Evolutionary conservation across 2,113 vertebrate genomes (phyloP).

Genomic region (Alectura lathami): DNA sequence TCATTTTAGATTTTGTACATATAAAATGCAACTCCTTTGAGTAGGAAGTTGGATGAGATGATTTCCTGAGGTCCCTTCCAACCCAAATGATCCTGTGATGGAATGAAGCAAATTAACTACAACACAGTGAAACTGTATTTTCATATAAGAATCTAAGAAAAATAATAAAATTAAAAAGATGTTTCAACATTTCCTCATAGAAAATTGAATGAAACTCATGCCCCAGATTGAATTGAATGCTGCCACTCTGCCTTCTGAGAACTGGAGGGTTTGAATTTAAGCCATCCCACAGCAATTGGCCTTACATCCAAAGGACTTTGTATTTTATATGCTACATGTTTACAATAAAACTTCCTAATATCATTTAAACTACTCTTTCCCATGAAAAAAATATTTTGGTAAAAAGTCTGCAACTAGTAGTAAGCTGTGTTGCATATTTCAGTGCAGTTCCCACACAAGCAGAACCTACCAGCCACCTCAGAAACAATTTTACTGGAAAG

Average conservation of each 20-base stretch:
- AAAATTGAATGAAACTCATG: background rate
- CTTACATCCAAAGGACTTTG: background rate
- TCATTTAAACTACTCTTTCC: background rate
- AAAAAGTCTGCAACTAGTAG: background rate
- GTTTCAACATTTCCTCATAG: background rate
- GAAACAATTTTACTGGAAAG: background rate
- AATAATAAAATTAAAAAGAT: background rate
- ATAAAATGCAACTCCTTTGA: background rate
- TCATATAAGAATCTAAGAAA: background rate
- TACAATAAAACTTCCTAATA: background rate
- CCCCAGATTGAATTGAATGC: background rate
- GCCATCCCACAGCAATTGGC: background rate
- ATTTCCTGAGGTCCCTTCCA: background rate
- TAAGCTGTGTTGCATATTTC: background rate
- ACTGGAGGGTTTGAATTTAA: background rate
- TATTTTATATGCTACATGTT: background rate
- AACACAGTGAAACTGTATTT: background rate
- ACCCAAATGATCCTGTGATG: background rate
- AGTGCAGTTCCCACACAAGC: background rate
- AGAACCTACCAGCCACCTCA: background rate
- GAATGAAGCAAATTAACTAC: background rate
- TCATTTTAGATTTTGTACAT: background rate
- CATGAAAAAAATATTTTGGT: background rate
- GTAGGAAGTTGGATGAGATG: background rate
- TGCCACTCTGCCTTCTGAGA: background rate